A percentile compares a stretch with the other conserved stretches of the same genome.
Conservation (phyloP, 2,797 vertebrate species). For the Euthynnus affinis region DNA sequence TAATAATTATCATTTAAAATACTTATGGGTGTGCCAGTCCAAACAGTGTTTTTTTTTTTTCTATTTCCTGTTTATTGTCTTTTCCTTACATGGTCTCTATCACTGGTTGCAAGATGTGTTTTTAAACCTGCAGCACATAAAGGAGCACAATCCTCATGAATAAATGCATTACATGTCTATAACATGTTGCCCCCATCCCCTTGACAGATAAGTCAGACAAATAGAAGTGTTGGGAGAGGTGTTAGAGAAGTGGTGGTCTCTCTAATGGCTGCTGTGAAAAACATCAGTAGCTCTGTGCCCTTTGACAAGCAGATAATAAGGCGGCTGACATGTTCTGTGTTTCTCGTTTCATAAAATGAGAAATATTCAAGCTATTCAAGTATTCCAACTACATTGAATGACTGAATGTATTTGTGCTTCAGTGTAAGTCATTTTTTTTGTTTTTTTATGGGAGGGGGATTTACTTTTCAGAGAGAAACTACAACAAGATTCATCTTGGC, state of each 20-base stretch:
- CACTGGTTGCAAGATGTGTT: background rate
- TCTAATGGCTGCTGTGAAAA: constrained; percentile 38
- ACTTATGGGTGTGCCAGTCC: background rate
- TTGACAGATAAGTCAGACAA: constrained; percentile 18
- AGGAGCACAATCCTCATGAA: constrained; percentile 25
- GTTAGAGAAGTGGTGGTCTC: constrained; percentile 9
- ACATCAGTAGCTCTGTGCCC: constrained; percentile 4
- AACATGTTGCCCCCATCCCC: background rate
- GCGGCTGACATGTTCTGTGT: background rate
- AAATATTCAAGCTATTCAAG: background rate
- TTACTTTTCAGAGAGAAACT: constrained; percentile 2
- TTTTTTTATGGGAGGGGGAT: no score
- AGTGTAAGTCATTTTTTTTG: no score
- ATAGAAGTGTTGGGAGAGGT: constrained; percentile 24
- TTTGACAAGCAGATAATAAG: constrained; percentile 36
- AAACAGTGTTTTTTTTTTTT: background rate
- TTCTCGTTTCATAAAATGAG: background rate
- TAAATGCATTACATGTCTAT: constrained; percentile 34
- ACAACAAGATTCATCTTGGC: background rate
- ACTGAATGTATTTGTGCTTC: background rate
- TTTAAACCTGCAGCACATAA: constrained; percentile 4
- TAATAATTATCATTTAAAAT: background rate
- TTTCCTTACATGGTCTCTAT: background rate
- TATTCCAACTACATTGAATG: background rate
- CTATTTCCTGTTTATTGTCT: constrained; percentile 1